Percentiles rank a stretch among this genome's conserved stretches.
Evolutionary conservation across 2,113 vertebrate species (phyloP).

Genomic region (Pterocles orientalis): DNA sequence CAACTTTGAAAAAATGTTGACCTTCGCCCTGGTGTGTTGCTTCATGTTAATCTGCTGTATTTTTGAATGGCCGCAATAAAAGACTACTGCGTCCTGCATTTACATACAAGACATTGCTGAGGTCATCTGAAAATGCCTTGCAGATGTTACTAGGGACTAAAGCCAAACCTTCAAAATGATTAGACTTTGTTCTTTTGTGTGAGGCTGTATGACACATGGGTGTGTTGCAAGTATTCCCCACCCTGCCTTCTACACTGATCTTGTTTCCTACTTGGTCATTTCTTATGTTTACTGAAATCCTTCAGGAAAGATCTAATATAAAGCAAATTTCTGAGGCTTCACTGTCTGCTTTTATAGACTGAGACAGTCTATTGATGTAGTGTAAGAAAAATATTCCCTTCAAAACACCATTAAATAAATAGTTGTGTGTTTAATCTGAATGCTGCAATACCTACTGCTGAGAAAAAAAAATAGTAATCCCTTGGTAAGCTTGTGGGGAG

Average conservation of each 20-base stretch:
- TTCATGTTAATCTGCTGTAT: background rate
- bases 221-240: conserved; percentile 23
- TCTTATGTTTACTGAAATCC: background rate
- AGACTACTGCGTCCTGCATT: background rate
- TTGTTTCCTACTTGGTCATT: background rate
- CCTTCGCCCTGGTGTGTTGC: background rate
- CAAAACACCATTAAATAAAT: background rate
- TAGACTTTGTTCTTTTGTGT: conserved; percentile 40
- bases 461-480: background rate
- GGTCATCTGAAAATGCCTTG: conserved; percentile 50
- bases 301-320: background rate
- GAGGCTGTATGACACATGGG: background rate
- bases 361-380: background rate
- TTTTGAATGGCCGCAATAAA: conserved; percentile 27
- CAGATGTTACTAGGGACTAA: conserved; percentile 59
- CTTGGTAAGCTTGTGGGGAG: background rate
- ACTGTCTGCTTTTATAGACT: background rate
- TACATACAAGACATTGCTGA: conserved; percentile 45
- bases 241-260: background rate
- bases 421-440: background rate
- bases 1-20: background rate
- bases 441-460: background rate
- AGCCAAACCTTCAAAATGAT: conserved; percentile 1
- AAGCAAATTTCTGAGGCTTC: background rate
- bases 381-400: background rate